Base-by-base conservation (phyloP, 2,888 invertebrate genomes). In the Gymnocheta viridis region DNA sequence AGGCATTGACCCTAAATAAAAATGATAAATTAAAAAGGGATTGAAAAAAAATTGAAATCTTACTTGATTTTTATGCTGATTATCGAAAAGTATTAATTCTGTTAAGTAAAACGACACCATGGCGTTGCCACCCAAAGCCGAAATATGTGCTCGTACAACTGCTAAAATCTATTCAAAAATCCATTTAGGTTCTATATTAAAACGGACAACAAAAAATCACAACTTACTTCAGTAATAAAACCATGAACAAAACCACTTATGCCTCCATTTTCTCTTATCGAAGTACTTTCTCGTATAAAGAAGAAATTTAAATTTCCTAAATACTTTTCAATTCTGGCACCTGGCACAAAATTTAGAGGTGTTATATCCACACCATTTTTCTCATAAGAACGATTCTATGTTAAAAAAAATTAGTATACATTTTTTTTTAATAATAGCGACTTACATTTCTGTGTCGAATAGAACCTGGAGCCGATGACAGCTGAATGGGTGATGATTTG, bases 41-140 rank as follows among this genome's bases (percentile, higher is more conserved):
- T 29, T 49, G 38, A 4, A 14, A 24, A 24, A 22, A 22, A 79
- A 19, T 6, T 19, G 19, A 27, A 32, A 56, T 62, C 51, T 91
- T 92, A 98, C 98, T 95, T 99, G 99, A 93, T 98, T 99, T 92
- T 98, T 98, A 91, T 98, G 98, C 86, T 97, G 96, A 92, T 97
- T 98, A 91, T 98, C 97, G 82, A 97, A 95, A 49, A 99, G 93
- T 89, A 98, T 95, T 87, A 98, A 96, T 92, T 99, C 97, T 10
- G 96, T 96, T 94, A 98, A 95, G 91, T 97, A 97, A 92, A 97
- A 98, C 0, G 98, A 96, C 0, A 98, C 96, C 93, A 99, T 95
- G 0, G 98, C 98, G 92, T 99, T 98, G 4, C 99, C 99, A 29
- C 98, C 98, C 38, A 99, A 92, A 0, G 98, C 97, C 0, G 96